Percentiles rank a stretch among this genome's conserved stretches.
Conservation (phyloP, 2,888 invertebrate genomes). For the Epinotia brunnichana region DNA sequence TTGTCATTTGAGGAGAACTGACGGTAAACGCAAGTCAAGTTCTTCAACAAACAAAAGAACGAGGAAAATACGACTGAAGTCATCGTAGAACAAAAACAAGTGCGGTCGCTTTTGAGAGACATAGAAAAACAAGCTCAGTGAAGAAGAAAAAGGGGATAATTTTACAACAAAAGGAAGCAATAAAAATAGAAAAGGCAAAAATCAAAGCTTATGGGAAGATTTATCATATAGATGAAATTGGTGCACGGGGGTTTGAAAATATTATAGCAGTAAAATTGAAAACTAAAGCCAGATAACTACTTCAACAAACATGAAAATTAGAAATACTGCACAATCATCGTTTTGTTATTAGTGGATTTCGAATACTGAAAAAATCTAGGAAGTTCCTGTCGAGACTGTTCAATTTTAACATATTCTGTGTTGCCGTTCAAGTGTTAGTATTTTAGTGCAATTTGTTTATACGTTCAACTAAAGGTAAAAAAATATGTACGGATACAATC, state of each 20-base stretch:
- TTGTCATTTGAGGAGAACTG: background rate
- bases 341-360: background rate
- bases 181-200: background rate
- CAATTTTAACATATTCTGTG: background rate
- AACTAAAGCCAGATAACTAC: background rate
- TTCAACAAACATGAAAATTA: background rate
- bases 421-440: background rate
- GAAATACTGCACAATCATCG: background rate
- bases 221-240: background rate
- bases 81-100: background rate
- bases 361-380: background rate
- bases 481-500: conserved; percentile 12
- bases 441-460: background rate
- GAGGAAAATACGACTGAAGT: conserved; percentile 5
- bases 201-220: background rate
- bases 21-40: conserved; percentile 14
- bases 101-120: background rate
- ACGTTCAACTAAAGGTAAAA: background rate
- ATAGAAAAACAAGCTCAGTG: conserved; percentile 6
- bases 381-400: background rate
- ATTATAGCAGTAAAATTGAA: background rate
- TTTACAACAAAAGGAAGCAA: conserved; percentile 6
- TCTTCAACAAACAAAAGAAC: conserved; percentile 7
- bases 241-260: background rate
- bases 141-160: conserved; percentile 12